Conservation (phyloP, 1,140 invertebrate species). For the Aphelenchoides fujianensis region DNA sequence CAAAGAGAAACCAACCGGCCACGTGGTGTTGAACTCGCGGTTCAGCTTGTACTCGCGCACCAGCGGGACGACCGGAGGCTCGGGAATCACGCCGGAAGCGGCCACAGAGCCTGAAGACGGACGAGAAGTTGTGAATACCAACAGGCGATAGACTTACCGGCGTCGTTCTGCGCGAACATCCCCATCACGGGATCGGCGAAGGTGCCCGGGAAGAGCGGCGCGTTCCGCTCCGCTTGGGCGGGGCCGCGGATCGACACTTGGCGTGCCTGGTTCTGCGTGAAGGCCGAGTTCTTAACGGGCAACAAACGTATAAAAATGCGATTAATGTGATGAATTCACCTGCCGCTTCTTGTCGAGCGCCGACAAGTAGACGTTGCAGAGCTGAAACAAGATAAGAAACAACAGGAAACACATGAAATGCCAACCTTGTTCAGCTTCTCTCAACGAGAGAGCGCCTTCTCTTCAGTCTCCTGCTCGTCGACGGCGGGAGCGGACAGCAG, state of each 20-base stretch:
- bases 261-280: not conserved
- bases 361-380: not conserved
- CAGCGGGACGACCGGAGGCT: not conserved
- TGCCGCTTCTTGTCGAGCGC: not conserved
- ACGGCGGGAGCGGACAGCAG: constrained; percentile 9
- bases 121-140: no score
- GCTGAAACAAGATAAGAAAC: constrained; percentile 10
- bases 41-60: not conserved
- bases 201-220: no score
- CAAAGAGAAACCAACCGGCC: not conserved
- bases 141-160: no score
- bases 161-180: no score
- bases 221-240: no score
- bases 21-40: not conserved
- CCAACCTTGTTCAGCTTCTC: constrained; percentile 7
- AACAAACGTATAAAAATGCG: not conserved
- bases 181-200: no score
- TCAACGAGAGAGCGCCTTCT: not conserved
- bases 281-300: not conserved
- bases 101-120: constrained; percentile 2
- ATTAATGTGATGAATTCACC: no score
- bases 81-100: not conserved
- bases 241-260: no score
- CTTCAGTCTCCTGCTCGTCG: not conserved
- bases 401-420: not conserved